Evolutionary conservation across 2,888 invertebrate species (phyloP).

Genomic region (Drosophila siamana): DNA sequence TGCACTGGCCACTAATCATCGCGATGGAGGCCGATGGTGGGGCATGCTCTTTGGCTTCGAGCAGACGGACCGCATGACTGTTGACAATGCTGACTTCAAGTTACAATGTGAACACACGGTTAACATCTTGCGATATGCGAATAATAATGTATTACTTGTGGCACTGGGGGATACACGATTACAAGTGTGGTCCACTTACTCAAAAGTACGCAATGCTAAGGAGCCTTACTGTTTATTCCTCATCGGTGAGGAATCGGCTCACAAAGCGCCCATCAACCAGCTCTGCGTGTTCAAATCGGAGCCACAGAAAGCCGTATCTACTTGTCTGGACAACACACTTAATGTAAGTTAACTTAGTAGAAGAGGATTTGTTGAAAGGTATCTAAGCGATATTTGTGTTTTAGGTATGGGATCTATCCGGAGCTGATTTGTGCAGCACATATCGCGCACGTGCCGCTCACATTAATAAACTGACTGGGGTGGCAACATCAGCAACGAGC

Average conservation of each 20-base stretch:
- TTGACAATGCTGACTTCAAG: constrained; percentile 73
- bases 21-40: constrained; percentile 82
- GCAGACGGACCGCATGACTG: constrained; percentile 57
- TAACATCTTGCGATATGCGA: constrained; percentile 79
- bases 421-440: constrained; percentile 73
- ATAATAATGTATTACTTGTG: constrained; percentile 79
- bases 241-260: constrained; percentile 79
- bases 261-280: constrained; percentile 79
- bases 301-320: constrained; percentile 74
- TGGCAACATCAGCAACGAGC: constrained; percentile 42
- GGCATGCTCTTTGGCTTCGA: constrained; percentile 83
- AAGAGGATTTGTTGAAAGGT: neutral
- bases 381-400: neutral
- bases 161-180: constrained; percentile 78
- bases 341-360: constrained; percentile 66
- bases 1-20: constrained; percentile 81
- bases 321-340: constrained; percentile 77
- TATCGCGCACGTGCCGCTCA: constrained; percentile 53
- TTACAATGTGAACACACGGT: constrained; percentile 75
- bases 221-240: constrained; percentile 81
- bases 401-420: constrained; percentile 84
- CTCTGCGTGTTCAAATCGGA: constrained; percentile 74
- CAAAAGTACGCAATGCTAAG: constrained; percentile 71
- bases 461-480: constrained; percentile 56
- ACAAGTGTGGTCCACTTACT: constrained; percentile 84